Percentiles rank a stretch among this genome's conserved stretches.
Conservation (phyloP, 2,888 invertebrate genomes). For the Phaonia tiefii region DNA sequence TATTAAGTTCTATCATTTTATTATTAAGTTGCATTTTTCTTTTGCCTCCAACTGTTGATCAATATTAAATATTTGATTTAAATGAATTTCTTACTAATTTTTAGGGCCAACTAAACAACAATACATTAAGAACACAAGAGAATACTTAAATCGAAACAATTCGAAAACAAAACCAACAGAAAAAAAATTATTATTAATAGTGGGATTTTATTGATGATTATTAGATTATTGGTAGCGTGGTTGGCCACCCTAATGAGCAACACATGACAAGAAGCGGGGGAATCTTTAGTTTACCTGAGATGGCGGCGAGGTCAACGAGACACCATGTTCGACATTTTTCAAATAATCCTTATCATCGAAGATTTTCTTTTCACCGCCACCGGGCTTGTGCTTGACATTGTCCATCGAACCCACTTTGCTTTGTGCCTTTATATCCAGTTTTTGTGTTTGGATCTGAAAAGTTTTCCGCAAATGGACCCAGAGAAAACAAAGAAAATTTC, state of each 20-base stretch:
- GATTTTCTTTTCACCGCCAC: slow-evolving; percentile 96
- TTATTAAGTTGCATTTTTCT: too few species aligned
- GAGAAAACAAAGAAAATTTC: slow-evolving; percentile 18
- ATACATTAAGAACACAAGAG: slow-evolving; percentile 19
- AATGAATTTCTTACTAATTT: slow-evolving; percentile 25
- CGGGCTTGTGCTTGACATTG: slow-evolving; percentile 92
- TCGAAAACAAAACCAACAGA: neutral
- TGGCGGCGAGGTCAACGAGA: slow-evolving; percentile 82
- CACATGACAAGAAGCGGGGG: neutral
- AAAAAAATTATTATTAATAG: neutral
- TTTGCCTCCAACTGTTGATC: slow-evolving; percentile 7
- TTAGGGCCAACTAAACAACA: slow-evolving; percentile 8
- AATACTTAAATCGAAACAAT: neutral
- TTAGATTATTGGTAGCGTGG: neutral
- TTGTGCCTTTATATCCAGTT: slow-evolving; percentile 94
- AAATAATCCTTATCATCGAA: slow-evolving; percentile 95
- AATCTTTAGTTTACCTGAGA: slow-evolving; percentile 82
- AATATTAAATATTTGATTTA: slow-evolving; percentile 59
- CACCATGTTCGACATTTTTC: slow-evolving; percentile 86
- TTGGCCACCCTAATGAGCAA: too few species aligned
- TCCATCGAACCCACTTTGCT: slow-evolving; percentile 96
- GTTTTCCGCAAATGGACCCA: slow-evolving; percentile 59
- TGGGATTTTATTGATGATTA: slow-evolving; percentile 23
- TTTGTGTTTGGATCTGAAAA: slow-evolving; percentile 91
- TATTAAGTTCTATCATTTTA: too few species aligned